Evolutionary conservation across 2,113 vertebrate genomes (phyloP), one percentile per base, ranked within the genome.

Genomic region (Rynchops niger): DNA sequence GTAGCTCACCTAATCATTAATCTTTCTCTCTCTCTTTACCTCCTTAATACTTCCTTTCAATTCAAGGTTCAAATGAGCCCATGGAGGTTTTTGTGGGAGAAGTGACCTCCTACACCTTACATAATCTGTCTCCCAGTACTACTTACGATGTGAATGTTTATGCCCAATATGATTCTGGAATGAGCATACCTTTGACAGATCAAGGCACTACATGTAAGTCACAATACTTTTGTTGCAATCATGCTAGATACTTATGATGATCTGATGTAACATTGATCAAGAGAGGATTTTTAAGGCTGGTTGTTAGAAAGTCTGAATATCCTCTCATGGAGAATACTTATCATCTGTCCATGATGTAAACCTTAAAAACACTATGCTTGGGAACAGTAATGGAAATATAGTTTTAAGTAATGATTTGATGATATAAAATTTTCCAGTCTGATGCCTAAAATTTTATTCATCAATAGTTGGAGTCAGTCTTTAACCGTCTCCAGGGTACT

Each of bases 31-130:
- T 84, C 19, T 87, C 9, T 76, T 6, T 50, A 20, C 29, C 40
- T 91, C 8, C 49, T 77, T 76, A 50, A 88, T 74, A 6, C 9
- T 86, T 91, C 38, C 36, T 86, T 78, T 93, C 67, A 29, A 72
- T 96, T 91, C 45, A 98, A 99, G 99, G 98, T 95, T 98, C 98
- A 32, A 97, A 96, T 82, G 99, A 99, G 34, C 97, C 98, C 52
- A 95, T 99, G 95, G 99, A 99, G 53, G 97, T 99, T 76, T 99
- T 99, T 82, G 99, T 99, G 89, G 99, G 99, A 30, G 99, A 99
- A 87, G 98, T 99, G 92, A 99, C 98, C 13, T 99, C 99, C 3
- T 99, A 99, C 92, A 99, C 98, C 1, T 98, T 99, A 74, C 99
- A 99, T 96, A 99, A 99, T 95, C 98, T 99, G 73, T 98, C 98